Percentiles rank a stretch among this genome's conserved stretches.
Evolutionary conservation across 2,113 vertebrate genomes (phyloP).

Genomic region (Bos taurus): ARS-UCD2.0 NC_037329.1:22374501-22375000

Average conservation of each 20-base stretch:
- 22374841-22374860: constrained; percentile 6
- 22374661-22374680: neutral
- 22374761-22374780: neutral
- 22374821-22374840: neutral
- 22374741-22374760: neutral
- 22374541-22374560: neutral
- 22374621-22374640: neutral
- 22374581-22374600: neutral
- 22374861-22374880: neutral
- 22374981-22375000: constrained; percentile 90
- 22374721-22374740: neutral
- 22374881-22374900: constrained; percentile 78
- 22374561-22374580: neutral
- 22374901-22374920: constrained; percentile 81
- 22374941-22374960: constrained; percentile 91
- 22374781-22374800: constrained; percentile 23
- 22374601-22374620: neutral
- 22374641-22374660: neutral
- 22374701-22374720: neutral
- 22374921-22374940: constrained; percentile 90
- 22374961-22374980: constrained; percentile 90
- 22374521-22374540: neutral
- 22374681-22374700: neutral
- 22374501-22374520: neutral
- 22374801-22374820: constrained; percentile 3